These are phyloP conservation scores for Triplophysa rosa DNA, from an alignment of 2,113 vertebrate species.

Conservation along the genomic window DNA sequence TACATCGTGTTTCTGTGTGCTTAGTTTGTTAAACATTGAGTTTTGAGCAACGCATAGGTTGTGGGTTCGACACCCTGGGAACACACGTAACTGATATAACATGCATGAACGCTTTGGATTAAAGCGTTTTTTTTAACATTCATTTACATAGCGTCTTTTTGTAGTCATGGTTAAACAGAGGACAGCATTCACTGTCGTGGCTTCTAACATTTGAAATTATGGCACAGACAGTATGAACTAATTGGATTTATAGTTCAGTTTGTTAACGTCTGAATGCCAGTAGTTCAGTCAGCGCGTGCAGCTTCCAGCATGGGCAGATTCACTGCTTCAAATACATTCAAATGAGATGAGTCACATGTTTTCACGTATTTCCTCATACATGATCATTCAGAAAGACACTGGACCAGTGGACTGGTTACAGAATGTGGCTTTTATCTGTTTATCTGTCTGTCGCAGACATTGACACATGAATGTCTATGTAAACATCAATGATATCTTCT, in stretches of 20 bases:
- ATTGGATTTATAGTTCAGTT: neutral
- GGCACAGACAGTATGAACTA: no score
- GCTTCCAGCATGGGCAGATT: neutral
- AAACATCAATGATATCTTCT: neutral
- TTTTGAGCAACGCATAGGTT: no score
- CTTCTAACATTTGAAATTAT: neutral
- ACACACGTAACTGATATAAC: no score
- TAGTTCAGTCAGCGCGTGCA: neutral
- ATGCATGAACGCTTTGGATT: no score
- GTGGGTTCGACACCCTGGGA: no score
- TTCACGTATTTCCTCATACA: neutral
- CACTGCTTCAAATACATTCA: neutral
- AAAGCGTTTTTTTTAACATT: no score
- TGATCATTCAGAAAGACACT: neutral
- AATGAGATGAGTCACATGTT: neutral
- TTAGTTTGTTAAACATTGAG: no score
- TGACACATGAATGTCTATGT: neutral
- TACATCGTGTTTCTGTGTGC: neutral
- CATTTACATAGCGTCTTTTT: no score
- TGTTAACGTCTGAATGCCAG: neutral
- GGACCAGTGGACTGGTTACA: neutral
- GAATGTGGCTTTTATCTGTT: neutral
- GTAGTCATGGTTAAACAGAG: no score
- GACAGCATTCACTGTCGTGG: no score
- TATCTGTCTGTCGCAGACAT: neutral